phyloP scores from a whole-genome alignment of 2,797 vertebrate species.

The Thamnophis elegans region DNA sequence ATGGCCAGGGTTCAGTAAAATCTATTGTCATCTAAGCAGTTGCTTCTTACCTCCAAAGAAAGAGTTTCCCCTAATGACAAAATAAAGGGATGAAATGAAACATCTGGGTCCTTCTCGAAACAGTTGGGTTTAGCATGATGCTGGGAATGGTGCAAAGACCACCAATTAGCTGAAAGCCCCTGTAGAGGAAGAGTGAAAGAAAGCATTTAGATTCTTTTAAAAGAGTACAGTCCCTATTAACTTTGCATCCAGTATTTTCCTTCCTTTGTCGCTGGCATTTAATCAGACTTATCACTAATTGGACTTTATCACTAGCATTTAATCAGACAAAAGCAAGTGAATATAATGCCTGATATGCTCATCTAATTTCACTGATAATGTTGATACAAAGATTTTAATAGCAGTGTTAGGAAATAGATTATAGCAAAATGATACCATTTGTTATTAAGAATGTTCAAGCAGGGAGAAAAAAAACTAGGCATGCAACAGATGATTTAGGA shows the following conservation, averaged over 20 bases:
- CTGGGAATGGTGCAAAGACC: background rate
- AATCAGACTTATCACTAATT: too few relatives aligned
- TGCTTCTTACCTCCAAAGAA: slow-evolving; percentile 7
- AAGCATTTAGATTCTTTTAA: background rate
- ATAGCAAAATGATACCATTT: background rate
- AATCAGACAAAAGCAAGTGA: background rate
- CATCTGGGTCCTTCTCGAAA: slow-evolving; percentile 2
- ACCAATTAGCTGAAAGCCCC: slow-evolving; percentile 4
- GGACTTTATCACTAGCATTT: background rate
- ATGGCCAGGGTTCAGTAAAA: background rate
- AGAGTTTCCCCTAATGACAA: slow-evolving; percentile 4
- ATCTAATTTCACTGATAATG: background rate
- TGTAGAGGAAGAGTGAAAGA: background rate
- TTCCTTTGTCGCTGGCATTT: background rate
- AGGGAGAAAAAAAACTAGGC: too few relatives aligned
- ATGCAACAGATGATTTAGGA: background rate
- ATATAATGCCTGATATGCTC: background rate
- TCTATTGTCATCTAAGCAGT: background rate
- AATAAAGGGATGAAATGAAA: background rate
- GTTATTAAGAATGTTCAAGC: background rate
- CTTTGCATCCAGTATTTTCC: background rate
- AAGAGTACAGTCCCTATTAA: background rate
- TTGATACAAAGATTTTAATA: background rate
- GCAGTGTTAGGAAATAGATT: background rate
- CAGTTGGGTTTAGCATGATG: slow-evolving; percentile 17